phyloP scores from a whole-genome alignment of 2,888 invertebrate genomes.

The Liopterus haemorrhoidalis region DNA sequence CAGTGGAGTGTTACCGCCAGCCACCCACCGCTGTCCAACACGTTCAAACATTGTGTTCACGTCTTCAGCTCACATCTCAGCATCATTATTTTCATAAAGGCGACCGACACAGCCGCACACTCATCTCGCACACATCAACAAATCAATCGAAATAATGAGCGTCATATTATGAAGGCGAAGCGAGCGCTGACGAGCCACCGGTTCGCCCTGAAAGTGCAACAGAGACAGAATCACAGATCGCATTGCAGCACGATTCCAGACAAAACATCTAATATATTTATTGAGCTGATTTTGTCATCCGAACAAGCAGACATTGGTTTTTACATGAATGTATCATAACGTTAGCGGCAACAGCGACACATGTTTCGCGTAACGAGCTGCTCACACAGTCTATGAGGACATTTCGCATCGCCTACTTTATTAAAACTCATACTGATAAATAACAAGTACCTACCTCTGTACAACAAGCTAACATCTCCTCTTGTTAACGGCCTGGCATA shows the following conservation, averaged over 20 bases:
- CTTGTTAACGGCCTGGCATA: no score
- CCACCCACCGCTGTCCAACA: no score
- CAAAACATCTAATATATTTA: constrained; percentile 39
- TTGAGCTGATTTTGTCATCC: constrained; percentile 32
- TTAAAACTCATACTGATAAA: no score
- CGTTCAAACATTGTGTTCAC: constrained; percentile 7
- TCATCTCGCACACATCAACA: constrained; percentile 21
- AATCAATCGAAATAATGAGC: constrained; percentile 32
- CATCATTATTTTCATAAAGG: constrained; percentile 29
- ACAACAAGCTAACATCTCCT: no score
- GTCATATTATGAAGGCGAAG: constrained; percentile 23
- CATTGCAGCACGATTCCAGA: constrained; percentile 18
- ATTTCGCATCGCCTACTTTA: no score
- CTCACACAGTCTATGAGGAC: no score
- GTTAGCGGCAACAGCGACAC: not conserved
- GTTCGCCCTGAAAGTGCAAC: constrained; percentile 25
- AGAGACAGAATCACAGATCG: constrained; percentile 15
- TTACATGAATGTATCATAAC: constrained; percentile 36
- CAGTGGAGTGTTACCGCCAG: no score
- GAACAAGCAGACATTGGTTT: constrained; percentile 35
- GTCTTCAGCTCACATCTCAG: constrained; percentile 23
- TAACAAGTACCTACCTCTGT: no score
- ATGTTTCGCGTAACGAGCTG: no score
- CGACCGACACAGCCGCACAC: not conserved
- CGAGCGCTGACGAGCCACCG: not conserved